These are phyloP conservation scores for Chrysemys picta DNA, from an alignment of 2,113 vertebrate genomes.

Conservation along the genomic window DNA sequence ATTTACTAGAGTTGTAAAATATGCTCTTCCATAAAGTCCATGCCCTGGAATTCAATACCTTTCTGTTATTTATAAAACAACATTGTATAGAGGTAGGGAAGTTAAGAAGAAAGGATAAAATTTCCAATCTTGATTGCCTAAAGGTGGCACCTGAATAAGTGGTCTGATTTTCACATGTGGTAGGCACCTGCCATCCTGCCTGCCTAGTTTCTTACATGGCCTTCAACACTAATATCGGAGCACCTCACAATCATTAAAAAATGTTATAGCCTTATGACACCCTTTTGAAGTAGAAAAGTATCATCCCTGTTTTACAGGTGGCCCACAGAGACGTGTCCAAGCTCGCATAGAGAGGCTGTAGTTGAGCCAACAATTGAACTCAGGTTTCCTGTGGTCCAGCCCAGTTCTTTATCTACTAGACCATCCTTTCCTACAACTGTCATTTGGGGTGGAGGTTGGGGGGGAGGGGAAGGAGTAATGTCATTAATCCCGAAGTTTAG, in stretches of 20 bases:
- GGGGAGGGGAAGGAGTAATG: not conserved
- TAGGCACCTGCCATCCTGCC: not conserved
- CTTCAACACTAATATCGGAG: not conserved
- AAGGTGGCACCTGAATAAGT: not conserved
- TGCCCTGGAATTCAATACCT: not conserved
- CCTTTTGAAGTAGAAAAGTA: not conserved
- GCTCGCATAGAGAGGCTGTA: slow-evolving; percentile 4
- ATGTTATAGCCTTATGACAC: not conserved
- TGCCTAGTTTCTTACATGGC: not conserved
- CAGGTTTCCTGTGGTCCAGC: not conserved
- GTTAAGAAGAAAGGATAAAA: not conserved
- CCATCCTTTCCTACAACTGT: not conserved
- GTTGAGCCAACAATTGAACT: slow-evolving; percentile 9
- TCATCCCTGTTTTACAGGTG: not conserved
- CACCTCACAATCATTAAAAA: not conserved
- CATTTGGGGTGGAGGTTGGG: no score
- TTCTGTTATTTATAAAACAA: not conserved
- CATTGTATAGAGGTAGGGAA: not conserved
- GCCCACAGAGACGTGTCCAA: not conserved
- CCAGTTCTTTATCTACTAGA: not conserved
- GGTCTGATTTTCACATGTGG: not conserved
- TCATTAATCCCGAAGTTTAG: not conserved
- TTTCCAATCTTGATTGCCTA: not conserved
- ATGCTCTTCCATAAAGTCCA: not conserved
- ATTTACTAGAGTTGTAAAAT: not conserved